Evolutionary conservation across 2,113 vertebrate species (phyloP).

Genomic region (Lipophrys pholis): DNA sequence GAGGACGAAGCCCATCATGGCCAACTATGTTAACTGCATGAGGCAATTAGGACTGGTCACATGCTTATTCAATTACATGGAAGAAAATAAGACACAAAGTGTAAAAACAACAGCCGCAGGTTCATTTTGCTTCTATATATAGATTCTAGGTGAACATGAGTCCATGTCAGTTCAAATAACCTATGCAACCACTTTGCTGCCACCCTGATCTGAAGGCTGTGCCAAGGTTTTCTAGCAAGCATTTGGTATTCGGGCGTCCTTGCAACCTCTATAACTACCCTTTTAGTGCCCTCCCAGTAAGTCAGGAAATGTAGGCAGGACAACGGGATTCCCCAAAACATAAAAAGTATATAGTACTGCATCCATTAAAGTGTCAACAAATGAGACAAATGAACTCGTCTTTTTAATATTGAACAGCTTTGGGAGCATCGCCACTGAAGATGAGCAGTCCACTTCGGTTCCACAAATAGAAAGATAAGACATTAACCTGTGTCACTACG

Average conservation of each 20-base stretch:
- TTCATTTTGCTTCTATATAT: conserved; percentile 2
- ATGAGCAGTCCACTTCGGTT: conserved; percentile 54
- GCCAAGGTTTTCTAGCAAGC: conserved; percentile 43
- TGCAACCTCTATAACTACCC: conserved; percentile 49
- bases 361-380: conserved; percentile 68
- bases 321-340: conserved; percentile 42
- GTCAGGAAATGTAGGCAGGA: conserved; percentile 66
- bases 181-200: conserved; percentile 2
- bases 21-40: neutral
- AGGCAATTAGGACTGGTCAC: neutral
- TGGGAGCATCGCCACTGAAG: conserved; percentile 41
- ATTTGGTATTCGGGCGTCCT: conserved; percentile 49
- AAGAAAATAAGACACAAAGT: neutral
- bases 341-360: conserved; percentile 54
- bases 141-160: neutral
- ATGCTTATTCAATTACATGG: conserved; percentile 6
- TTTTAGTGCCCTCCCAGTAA: conserved; percentile 61
- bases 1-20: neutral
- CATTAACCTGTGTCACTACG: neutral
- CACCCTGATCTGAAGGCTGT: conserved; percentile 17
- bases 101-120: conserved; percentile 4
- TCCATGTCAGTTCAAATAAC: neutral
- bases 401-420: conserved; percentile 65
- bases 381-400: conserved; percentile 61
- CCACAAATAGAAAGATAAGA: conserved; percentile 28